Evolutionary conservation across 1,140 invertebrate genomes (phyloP).

Genomic region (Scaptomyza montana): DNA sequence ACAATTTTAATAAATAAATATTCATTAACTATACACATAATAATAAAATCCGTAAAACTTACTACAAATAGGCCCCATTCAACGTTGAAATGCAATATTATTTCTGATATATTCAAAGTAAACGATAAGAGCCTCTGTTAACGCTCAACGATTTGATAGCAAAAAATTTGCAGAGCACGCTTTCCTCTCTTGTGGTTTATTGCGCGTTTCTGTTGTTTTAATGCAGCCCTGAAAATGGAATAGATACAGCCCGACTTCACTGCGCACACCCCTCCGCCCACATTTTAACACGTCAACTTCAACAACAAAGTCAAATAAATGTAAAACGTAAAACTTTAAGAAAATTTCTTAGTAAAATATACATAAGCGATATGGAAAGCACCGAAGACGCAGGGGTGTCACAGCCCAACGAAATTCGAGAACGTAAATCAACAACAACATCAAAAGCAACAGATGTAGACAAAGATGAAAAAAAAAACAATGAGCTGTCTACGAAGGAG

Average conservation of each 20-base stretch:
- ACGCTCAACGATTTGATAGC: not conserved
- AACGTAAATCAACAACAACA: slow-evolving; percentile 23
- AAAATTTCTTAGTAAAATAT: slow-evolving; percentile 4
- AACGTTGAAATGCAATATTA: no score
- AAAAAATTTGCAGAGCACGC: not conserved
- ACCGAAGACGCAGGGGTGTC: slow-evolving; percentile 9
- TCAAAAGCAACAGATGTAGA: slow-evolving; percentile 1
- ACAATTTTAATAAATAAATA: slow-evolving; percentile 51
- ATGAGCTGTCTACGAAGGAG: slow-evolving; percentile 82
- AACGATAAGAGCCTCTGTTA: no score
- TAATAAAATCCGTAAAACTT: not conserved
- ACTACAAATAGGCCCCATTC: no score
- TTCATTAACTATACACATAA: slow-evolving; percentile 35
- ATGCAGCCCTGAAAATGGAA: slow-evolving; percentile 42
- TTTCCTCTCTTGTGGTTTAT: not conserved
- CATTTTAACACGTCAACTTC: slow-evolving; percentile 65
- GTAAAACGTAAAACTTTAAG: slow-evolving; percentile 28
- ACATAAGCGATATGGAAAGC: slow-evolving; percentile 39
- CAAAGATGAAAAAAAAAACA: slow-evolving; percentile 18
- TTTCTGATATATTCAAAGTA: no score
- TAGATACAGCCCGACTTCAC: not conserved
- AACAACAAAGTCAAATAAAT: slow-evolving; percentile 49
- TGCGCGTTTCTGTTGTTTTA: not conserved
- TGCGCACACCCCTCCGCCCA: slow-evolving; percentile 24
- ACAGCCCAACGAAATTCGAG: slow-evolving; percentile 11